Percentiles rank a stretch among this genome's conserved stretches.
Evolutionary conservation across 2,113 vertebrate species (phyloP).

Genomic region (Rhea americana): DNA sequence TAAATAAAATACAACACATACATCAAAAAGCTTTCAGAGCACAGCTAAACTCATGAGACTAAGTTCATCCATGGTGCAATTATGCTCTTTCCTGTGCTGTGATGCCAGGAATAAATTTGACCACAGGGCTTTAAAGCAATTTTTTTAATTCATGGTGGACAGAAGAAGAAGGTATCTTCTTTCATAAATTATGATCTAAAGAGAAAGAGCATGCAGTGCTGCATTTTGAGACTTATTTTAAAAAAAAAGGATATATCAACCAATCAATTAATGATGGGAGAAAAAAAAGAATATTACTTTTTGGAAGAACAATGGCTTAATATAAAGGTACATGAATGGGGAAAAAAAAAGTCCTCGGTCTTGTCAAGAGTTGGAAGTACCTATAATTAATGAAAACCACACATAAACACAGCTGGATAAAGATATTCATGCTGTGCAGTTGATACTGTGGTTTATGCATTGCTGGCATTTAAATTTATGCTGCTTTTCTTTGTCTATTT

Average conservation of each 20-base stretch:
- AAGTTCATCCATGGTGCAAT: background rate
- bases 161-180: background rate
- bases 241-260: background rate
- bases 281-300: background rate
- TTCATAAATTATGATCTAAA: background rate
- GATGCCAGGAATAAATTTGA: conserved; percentile 9
- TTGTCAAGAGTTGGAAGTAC: background rate
- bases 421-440: background rate
- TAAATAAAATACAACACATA: conserved; percentile 40
- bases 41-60: conserved; percentile 7
- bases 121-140: background rate
- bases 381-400: conserved; percentile 46
- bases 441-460: background rate
- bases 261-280: background rate
- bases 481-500: conserved; percentile 3
- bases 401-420: conserved; percentile 64
- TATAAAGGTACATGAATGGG: background rate
- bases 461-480: background rate
- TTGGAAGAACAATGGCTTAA: conserved; percentile 30
- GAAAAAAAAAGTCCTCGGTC: background rate
- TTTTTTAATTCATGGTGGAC: conserved; percentile 40
- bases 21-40: conserved; percentile 42
- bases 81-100: background rate
- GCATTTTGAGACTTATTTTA: background rate
- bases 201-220: background rate